Evolutionary conservation across 2,888 invertebrate species (phyloP), one percentile per base, ranked within the genome.

Genomic region (Yponomeuta sedellus): DNA sequence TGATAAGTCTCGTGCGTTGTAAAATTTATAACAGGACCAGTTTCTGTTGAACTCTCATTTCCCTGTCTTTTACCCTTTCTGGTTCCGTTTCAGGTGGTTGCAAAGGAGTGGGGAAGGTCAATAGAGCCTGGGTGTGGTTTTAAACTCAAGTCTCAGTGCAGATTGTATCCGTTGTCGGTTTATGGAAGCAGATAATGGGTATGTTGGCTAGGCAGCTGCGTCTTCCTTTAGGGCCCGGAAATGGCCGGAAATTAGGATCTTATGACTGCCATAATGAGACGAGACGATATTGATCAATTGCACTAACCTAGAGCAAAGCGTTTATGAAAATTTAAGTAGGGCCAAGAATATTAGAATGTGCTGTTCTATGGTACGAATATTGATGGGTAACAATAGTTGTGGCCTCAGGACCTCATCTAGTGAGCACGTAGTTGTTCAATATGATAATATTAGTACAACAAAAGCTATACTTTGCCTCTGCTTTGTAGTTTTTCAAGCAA

Each of bases 151-250:
- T 80, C 71, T 72, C 73, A n/a, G 20, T 77, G 75, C 79, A 81
- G 84, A 87, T 83, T 87, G 85, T 85, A 85, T 83, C 81, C 78
- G 76, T 81, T 79, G 79, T 78, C 77, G 82, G 85, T 86, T 88
- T 88, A 86, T 84, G 81, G 81, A 80, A 78, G 78, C 76, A 81
- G 82, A 83, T 86, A 86, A 85, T 86, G 79, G 81, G 76, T 72
- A 77, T 77, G 80, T 79, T 81, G 77, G 75, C 80, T 81, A 76
- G 73, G 82, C 87, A 86, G 85, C 84, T 86, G 86, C 75, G 85
- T 77, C 83, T 80, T 76, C 68, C 44, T 52, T 56, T 66, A 68
- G 65, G 70, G 77, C 84, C 81, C 71, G 77, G 69, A 64, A 77
- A 77, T 71, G 22, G 5, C 16, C 2, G 12, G 44, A 16, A 16